A percentile compares a stretch with the other conserved stretches of the same genome.
These are phyloP conservation scores for Eupithecia tripunctaria DNA, from an alignment of 2,888 invertebrate species.

Conservation along the genomic window DNA sequence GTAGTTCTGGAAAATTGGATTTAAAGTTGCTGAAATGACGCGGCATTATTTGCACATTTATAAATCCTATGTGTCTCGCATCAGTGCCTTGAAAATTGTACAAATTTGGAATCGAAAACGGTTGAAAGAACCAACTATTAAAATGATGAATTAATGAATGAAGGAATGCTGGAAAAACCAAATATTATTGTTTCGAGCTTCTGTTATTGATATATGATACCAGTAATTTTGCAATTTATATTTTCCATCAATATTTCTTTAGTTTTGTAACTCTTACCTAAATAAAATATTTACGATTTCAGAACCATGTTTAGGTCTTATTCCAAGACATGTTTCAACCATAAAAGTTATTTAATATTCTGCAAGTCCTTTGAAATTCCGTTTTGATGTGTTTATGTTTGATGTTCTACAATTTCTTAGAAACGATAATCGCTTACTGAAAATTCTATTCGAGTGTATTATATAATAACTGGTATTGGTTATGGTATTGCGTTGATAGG, in stretches of 20 bases:
- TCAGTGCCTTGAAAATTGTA: neutral
- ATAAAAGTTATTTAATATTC: conserved; percentile 2
- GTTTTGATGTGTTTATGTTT: neutral
- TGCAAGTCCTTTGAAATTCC: conserved; percentile 4
- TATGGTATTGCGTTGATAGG: neutral
- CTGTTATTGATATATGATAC: neutral
- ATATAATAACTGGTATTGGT: neutral
- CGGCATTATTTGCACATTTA: neutral
- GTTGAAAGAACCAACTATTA: neutral
- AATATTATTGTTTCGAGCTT: neutral
- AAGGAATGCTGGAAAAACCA: neutral
- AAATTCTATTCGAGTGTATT: neutral
- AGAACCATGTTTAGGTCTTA: neutral
- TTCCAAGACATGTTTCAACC: conserved; percentile 1
- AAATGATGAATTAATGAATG: neutral
- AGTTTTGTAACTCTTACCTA: neutral
- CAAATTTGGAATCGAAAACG: neutral
- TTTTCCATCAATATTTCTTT: neutral
- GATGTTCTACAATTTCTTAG: neutral
- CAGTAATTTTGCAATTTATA: neutral
- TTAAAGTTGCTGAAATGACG: neutral
- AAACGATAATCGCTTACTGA: neutral
- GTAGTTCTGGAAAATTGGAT: neutral
- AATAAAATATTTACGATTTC: neutral
- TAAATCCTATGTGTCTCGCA: neutral